Percentiles rank a stretch among this genome's conserved stretches.
phyloP scores from a whole-genome alignment of 2,797 vertebrate species.

The Paratrypauchen microcephalus region DNA sequence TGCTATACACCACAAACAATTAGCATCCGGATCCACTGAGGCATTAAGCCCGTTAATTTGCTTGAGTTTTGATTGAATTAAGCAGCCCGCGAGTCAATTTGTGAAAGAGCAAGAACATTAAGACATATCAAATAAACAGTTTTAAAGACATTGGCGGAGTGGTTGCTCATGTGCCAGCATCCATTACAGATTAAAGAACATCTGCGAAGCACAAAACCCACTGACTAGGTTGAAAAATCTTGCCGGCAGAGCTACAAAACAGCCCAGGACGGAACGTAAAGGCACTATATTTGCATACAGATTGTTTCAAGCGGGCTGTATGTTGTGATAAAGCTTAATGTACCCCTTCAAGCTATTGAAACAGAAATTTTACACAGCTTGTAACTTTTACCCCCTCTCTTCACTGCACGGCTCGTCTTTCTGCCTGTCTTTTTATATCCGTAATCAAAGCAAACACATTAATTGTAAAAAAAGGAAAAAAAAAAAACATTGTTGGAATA shows the following conservation, averaged over 20 bases:
- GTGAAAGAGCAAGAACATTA: constrained; percentile 73
- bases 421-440: constrained; percentile 43
- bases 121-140: constrained; percentile 74
- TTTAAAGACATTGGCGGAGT: constrained; percentile 71
- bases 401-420: constrained; percentile 19
- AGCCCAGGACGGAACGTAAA: constrained; percentile 66
- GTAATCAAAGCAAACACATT: constrained; percentile 68
- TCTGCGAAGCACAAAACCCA: constrained; percentile 72
- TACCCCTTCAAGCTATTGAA: constrained; percentile 70
- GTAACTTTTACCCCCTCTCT: constrained; percentile 49
- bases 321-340: constrained; percentile 75
- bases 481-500: constrained; percentile 46
- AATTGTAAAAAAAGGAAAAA: constrained; percentile 55
- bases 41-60: constrained; percentile 70
- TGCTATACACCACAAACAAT: constrained; percentile 63
- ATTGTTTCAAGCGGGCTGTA: constrained; percentile 73
- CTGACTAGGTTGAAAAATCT: constrained; percentile 68
- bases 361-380: constrained; percentile 65
- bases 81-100: constrained; percentile 75
- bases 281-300: constrained; percentile 75
- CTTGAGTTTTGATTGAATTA: constrained; percentile 74
- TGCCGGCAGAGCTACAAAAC: constrained; percentile 71
- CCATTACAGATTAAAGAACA: constrained; percentile 78
- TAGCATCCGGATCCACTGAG: constrained; percentile 58
- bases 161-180: constrained; percentile 70